Evolutionary conservation across 2,888 invertebrate genomes (phyloP).

Genomic region (Parthenolecanium corni): DNA sequence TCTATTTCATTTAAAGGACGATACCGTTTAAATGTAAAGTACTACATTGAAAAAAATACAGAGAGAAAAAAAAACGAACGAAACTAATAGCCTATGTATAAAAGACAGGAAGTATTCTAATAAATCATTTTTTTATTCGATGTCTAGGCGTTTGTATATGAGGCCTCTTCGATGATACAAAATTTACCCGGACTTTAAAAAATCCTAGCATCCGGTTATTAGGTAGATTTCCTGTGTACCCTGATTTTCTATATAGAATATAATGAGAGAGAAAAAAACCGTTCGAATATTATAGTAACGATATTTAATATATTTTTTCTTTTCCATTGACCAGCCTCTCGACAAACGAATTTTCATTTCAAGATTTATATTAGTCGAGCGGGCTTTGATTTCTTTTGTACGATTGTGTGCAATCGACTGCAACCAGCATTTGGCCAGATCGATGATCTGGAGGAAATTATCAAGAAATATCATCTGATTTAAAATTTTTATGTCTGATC

Average conservation of each 20-base stretch:
- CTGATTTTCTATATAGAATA: background rate
- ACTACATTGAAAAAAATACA: background rate
- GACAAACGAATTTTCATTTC: too few species aligned
- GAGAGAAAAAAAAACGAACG: background rate
- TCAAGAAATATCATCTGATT: too few species aligned
- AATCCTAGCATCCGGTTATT: constrained; percentile 27
- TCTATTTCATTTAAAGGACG: background rate
- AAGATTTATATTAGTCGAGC: too few species aligned
- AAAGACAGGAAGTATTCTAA: constrained; percentile 28
- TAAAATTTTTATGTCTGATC: too few species aligned
- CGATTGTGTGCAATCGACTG: too few species aligned
- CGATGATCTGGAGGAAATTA: too few species aligned
- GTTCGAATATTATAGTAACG: too few species aligned
- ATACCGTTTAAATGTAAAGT: background rate
- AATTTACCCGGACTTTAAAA: constrained; percentile 18
- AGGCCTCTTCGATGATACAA: constrained; percentile 11
- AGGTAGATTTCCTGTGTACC: constrained; percentile 13
- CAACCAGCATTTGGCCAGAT: too few species aligned
- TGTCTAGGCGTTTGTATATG: constrained; percentile 4
- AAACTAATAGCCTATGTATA: constrained; percentile 17
- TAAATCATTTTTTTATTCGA: constrained; percentile 25
- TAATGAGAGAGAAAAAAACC: too few species aligned
- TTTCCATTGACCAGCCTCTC: too few species aligned
- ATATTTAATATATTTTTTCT: too few species aligned
- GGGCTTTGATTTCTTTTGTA: too few species aligned